Evolutionary conservation across 1,140 invertebrate species (phyloP), one percentile per base, ranked within the genome.

Genomic region (Cydia strobilella): DNA sequence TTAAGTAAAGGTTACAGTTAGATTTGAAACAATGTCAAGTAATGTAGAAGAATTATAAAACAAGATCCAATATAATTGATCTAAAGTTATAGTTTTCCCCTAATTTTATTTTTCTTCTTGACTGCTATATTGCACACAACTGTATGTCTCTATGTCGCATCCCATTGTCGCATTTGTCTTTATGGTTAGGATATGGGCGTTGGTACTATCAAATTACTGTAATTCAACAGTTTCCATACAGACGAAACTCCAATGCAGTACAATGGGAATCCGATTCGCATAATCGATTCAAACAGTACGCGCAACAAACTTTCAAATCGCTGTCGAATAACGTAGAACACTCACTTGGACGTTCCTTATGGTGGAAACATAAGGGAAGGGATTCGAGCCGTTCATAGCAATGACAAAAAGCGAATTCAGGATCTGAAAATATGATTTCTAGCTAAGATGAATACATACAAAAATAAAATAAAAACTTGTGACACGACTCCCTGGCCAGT

Each of bases 321-420:
- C 42, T 85, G 76, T 78, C 77, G 78, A 77, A 81, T 79, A 82
- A 77, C 81, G 76, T 78, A 77, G 78, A 78, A 80, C 75, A 79
- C 81, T 69, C 31, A 69, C 65, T 69, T 69, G 65, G 65, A 39
- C 65, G 65, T 69, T 81, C 79, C 76, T 81, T 78, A 78, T 77
- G 66, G 74, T 79, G 72, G 31, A 79, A 80, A 84, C 74, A 84
- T 80, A 85, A 75, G 78, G 73, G 35, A 3, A 9, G 23, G 42
- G 51, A 77, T 63, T 35, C 27, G 72, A 59, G 9, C 20, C 18
- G 45, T 27, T 54, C 20, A 15, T 51, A n/a, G 15, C 2, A n/a
- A 51, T 51, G 15, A n/a, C 48, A n/a, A n/a, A 51, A 42, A 42
- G 12, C 12, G 12, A 7, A 42, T 42, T 9, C 12, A 39, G 35